These are phyloP conservation scores for Lethenteron reissneri DNA, from an alignment of 2,113 vertebrate genomes.

Conservation along the genomic window DNA sequence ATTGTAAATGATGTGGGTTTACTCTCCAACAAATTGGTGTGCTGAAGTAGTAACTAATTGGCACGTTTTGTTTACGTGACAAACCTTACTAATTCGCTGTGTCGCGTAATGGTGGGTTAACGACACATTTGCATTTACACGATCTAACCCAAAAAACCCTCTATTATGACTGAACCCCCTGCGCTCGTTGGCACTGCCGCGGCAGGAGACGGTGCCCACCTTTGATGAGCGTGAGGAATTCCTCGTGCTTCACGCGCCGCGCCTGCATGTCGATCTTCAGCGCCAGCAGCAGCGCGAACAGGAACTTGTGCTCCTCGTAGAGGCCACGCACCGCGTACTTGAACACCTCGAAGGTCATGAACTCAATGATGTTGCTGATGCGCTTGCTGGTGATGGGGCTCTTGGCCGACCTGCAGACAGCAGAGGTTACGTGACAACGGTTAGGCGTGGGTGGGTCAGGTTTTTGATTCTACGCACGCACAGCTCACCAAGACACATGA, in stretches of 20 bases:
- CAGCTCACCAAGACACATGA: too few species aligned
- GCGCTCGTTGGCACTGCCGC: background rate
- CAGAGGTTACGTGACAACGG: slow-evolving; percentile 1
- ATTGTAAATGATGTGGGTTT: too few species aligned
- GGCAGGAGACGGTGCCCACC: slow-evolving; percentile 23
- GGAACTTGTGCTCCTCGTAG: slow-evolving; percentile 80
- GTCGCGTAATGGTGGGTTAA: too few species aligned
- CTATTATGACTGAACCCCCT: too few species aligned
- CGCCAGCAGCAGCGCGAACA: slow-evolving; percentile 64
- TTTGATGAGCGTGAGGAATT: slow-evolving; percentile 82
- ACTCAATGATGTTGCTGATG: slow-evolving; percentile 58
- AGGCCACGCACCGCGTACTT: slow-evolving; percentile 52
- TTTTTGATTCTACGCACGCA: too few species aligned
- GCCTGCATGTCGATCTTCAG: slow-evolving; percentile 84
- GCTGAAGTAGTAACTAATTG: too few species aligned
- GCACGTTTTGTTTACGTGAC: too few species aligned
- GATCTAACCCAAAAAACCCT: too few species aligned
- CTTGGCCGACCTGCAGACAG: slow-evolving; percentile 38
- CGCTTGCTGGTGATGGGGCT: slow-evolving; percentile 68
- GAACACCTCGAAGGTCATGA: slow-evolving; percentile 72
- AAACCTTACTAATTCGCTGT: too few species aligned
- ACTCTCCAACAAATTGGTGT: too few species aligned
- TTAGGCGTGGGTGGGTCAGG: too few species aligned
- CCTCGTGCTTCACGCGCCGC: slow-evolving; percentile 49
- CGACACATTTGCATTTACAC: too few species aligned